A percentile compares a stretch with the other conserved stretches of the same genome.
phyloP scores from a whole-genome alignment of 92 coral and sea anemone genomes.

The Actinernus sp. region DNA sequence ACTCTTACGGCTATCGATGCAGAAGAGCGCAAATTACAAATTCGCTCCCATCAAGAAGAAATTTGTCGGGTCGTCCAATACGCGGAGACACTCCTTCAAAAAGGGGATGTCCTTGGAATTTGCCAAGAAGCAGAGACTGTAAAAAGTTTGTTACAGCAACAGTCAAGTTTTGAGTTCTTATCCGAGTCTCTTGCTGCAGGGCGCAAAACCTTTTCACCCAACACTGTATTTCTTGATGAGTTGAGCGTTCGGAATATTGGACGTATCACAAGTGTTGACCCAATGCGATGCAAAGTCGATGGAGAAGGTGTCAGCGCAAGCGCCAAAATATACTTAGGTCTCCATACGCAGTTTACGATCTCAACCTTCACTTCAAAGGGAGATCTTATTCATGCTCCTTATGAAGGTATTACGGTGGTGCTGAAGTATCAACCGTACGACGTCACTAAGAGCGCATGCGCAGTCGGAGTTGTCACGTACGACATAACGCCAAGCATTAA shows the following conservation, averaged over 20 bases:
- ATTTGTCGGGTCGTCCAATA: neutral
- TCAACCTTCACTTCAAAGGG: constrained; percentile 7
- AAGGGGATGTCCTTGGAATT: constrained; percentile 21
- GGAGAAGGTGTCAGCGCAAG: constrained; percentile 10
- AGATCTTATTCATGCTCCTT: constrained; percentile 24
- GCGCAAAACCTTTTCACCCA: constrained; percentile 20
- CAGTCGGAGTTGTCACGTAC: too few relatives aligned
- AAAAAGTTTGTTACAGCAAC: constrained; percentile 9
- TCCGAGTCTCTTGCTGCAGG: constrained; percentile 6
- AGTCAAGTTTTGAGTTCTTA: constrained; percentile 12
- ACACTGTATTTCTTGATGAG: constrained; percentile 16
- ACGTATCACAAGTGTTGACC: constrained; percentile 16
- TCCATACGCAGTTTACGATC: constrained; percentile 4
- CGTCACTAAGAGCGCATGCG: neutral
- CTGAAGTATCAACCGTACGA: constrained; percentile 6
- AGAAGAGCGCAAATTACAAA: neutral
- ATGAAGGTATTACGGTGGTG: constrained; percentile 1
- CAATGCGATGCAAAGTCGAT: constrained; percentile 1
- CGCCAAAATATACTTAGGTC: constrained; percentile 4
- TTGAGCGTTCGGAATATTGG: constrained; percentile 6
- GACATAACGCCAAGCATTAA: constrained; percentile 6
- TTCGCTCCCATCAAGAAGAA: constrained; percentile 1
- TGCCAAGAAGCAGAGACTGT: constrained; percentile 13
- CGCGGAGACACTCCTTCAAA: constrained; percentile 10
- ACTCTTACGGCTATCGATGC: neutral